Base-by-base conservation (phyloP, 1,140 invertebrate species). In the Danaus plexippus region DNA sequence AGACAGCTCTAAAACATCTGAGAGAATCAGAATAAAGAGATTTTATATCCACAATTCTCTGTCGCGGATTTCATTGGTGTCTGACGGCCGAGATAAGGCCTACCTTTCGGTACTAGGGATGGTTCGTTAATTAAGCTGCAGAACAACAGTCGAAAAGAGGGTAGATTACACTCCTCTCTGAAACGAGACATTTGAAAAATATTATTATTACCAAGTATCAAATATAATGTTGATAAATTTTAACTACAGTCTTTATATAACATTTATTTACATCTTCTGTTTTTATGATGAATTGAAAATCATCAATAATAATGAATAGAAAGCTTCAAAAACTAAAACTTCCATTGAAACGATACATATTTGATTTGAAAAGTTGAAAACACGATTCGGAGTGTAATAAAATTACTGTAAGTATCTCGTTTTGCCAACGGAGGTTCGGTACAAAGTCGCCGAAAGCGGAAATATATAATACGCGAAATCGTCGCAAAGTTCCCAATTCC, bases 71-170 rank as follows among this genome's bases (percentile, higher is more conserved):
- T 61, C 59, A 61, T 61, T 54, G 59, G 53, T 52, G 59, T 55
- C 59, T 61, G 59, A 61, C 59, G 53, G 59, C 53, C 54, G 59
- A 56, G 59, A 61, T 61, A 61, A 61, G 49, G 59, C 59, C 59
- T 56, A 61, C 59, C 59, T 61, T 61, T 61, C 15, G 58, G 53
- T 52, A 44, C 59, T 61, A 52, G 56, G 59, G 59, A 54, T 61
- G 59, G 59, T 61, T 61, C 59, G 59, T 61, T 61, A 61, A 61
- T 61, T 61, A 61, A 61, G 59, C 59, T 52, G 59, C 59, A 54
- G 53, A 61, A 61, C 59, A 61, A 61, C 59, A 56, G 54, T 61
- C 22, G 59, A 61, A 61, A 61, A 52, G 54, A 61, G 59, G 59
- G 59, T 61, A 61, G 59, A 61, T 61, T 61, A 61, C 53, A 53